Evolutionary conservation across 2,797 vertebrate species (phyloP).

Genomic region (Notamacropus eugenii): DNA sequence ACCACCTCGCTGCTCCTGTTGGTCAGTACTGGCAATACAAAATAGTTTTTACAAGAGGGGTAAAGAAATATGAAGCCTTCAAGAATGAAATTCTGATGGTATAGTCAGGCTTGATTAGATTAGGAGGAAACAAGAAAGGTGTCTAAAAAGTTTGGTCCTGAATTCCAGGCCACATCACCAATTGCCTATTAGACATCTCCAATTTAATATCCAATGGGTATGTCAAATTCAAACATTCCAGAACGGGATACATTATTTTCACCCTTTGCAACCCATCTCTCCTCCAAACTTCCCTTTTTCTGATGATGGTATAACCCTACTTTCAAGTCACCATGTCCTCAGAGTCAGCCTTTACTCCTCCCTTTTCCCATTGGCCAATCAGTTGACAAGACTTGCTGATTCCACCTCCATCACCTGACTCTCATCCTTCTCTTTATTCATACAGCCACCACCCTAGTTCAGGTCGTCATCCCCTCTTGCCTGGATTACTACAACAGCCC

Average conservation of each 20-base stretch:
- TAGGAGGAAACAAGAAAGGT: not conserved
- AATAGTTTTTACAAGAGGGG: not conserved
- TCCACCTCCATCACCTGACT: not conserved
- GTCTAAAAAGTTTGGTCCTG: not conserved
- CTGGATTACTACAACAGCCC: not conserved
- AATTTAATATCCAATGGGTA: not conserved
- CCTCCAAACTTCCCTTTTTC: not conserved
- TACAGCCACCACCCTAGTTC: not conserved
- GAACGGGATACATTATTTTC: not conserved
- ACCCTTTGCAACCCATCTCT: not conserved
- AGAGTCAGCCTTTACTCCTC: not conserved
- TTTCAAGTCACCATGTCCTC: not conserved
- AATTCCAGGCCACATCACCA: not conserved
- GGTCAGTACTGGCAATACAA: not conserved
- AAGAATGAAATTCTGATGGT: not conserved
- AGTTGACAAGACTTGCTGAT: not conserved
- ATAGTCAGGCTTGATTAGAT: not conserved
- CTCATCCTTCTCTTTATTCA: not conserved
- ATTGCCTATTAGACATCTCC: not conserved
- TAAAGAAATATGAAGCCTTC: not conserved
- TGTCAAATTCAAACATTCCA: not conserved
- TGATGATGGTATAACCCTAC: not conserved
- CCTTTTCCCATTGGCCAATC: not conserved
- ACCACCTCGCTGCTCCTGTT: not conserved
- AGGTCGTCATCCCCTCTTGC: not conserved